A percentile compares a stretch with the other conserved stretches of the same genome.
Conservation (phyloP, 2,888 invertebrate genomes). For the Tyria jacobaeae region DNA sequence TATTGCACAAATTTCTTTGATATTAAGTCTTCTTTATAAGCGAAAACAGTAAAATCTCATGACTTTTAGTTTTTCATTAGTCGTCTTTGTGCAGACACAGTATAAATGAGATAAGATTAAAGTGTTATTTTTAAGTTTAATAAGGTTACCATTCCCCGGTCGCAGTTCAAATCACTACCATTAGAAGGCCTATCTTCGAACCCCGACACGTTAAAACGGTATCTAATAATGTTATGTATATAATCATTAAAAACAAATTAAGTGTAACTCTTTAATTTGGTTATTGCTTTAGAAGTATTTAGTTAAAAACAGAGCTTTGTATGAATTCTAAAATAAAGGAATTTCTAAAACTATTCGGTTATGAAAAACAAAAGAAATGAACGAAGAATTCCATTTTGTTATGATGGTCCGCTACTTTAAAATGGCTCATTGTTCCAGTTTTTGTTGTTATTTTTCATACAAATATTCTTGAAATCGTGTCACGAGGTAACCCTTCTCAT, state of each 20-base stretch:
- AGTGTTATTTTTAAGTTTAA: neutral
- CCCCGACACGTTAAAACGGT: neutral
- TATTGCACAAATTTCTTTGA: too few relatives aligned
- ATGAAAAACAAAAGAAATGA: conserved; percentile 47
- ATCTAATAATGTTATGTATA: too few relatives aligned
- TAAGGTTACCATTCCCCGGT: neutral
- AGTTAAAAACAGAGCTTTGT: conserved; percentile 40
- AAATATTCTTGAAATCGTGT: neutral
- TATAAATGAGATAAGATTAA: neutral
- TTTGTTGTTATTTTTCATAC: conserved; percentile 18
- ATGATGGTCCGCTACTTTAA: conserved; percentile 20
- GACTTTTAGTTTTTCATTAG: too few relatives aligned
- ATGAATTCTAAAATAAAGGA: conserved; percentile 42
- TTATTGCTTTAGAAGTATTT: too few relatives aligned
- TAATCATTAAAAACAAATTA: too few relatives aligned
- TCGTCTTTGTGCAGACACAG: neutral
- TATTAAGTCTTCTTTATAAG: neutral
- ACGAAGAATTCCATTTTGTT: conserved; percentile 38
- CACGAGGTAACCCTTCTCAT: neutral
- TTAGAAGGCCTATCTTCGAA: neutral
- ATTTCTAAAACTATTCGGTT: conserved; percentile 52
- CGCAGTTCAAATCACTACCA: neutral
- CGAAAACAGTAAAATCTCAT: neutral
- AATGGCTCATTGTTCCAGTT: conserved; percentile 20
- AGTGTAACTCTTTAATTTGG: too few relatives aligned